Evolutionary conservation across 2,888 invertebrate species (phyloP), one percentile per base, ranked within the genome.

Genomic region (Erannis defoliaria): DNA sequence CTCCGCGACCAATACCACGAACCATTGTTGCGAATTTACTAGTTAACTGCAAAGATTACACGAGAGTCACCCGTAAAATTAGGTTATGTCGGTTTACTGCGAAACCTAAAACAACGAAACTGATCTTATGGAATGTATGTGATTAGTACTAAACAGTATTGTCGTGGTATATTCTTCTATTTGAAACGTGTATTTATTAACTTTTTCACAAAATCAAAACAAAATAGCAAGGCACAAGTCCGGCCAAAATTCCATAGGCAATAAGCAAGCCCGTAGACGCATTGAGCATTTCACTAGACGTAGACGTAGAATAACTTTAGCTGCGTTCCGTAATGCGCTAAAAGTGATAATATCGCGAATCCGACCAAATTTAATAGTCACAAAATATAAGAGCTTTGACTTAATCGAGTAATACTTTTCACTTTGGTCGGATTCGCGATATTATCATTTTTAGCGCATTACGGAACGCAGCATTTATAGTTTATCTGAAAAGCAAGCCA

Each of bases 1-100:
- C 95, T 64, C 96, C 94, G 85, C 94, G 94, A 68, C 95, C 95
- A 12, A 80, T 69, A 60, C 96, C 96, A 38, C 97, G 95, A 38
- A 96, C 96, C 96, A 97, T 97, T 46, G 50, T 38, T 26, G 16
- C 18, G n/a, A 35, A 18, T 35, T 29, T 21, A 21, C 6, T 5
- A 35, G n/a, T 35, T 29, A 31, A 21, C 6, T 5, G 26, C 16
- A 16, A 35, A 18, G 35, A 21, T 2, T n/a, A 35, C 29, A 49
- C 37, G 26, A 38, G 10, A 35, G 10, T 10, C 16, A 26, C 40
- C 18, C 51, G 12, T n/a, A 43, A 45, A 54, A 16, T 45, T 54
- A 61, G 62, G 62, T 62, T 42, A 66, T 40, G 10, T 46, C 19
- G 37, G 46, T 48, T 29, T n/a, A 23, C 12, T n/a, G 5, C 26